Percentiles rank a stretch among this genome's conserved stretches.
Conservation (phyloP, 1,140 invertebrate genomes). For the Zaprionus kolodkinae region DNA sequence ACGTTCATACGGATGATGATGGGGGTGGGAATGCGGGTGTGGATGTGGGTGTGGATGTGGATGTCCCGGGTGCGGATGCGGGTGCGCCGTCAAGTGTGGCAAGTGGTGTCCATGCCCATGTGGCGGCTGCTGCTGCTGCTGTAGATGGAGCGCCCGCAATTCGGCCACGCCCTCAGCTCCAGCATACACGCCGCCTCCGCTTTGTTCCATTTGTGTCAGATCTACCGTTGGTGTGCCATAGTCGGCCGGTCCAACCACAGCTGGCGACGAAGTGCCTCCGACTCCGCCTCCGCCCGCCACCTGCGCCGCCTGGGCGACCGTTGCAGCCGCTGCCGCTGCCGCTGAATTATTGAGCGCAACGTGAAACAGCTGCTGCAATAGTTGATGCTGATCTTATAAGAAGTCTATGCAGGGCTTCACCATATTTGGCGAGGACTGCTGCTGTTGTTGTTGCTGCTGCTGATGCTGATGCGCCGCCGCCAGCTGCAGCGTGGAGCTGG, state of each 20-base stretch:
- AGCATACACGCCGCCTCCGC: slow-evolving; percentile 29
- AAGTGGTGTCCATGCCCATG: slow-evolving; percentile 37
- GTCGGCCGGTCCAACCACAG: slow-evolving; percentile 5
- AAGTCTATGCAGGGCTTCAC: slow-evolving; percentile 84
- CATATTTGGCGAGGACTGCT: slow-evolving; percentile 77
- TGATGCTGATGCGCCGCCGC: slow-evolving; percentile 69
- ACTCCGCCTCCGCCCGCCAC: slow-evolving; percentile 34
- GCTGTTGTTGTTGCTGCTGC: slow-evolving; percentile 56
- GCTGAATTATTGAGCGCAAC: slow-evolving; percentile 79
- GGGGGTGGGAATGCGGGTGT: slow-evolving; percentile 50
- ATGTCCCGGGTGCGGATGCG: slow-evolving; percentile 30
- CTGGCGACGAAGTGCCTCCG: slow-evolving; percentile 13
- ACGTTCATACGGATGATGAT: slow-evolving; percentile 74
- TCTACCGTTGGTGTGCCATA: slow-evolving; percentile 70
- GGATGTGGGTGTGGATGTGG: slow-evolving; percentile 35
- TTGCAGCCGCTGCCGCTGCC: slow-evolving; percentile 66
- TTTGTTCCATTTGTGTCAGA: slow-evolving; percentile 69
- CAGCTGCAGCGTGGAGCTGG: slow-evolving; percentile 69
- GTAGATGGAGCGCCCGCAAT: slow-evolving; percentile 31
- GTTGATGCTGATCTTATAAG: slow-evolving; percentile 84
- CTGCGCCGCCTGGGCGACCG: slow-evolving; percentile 41
- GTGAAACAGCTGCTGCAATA: slow-evolving; percentile 83
- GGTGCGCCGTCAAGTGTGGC: slow-evolving; percentile 24
- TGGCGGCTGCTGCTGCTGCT: slow-evolving; percentile 52
- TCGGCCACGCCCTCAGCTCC: slow-evolving; percentile 25